These are phyloP conservation scores for Cercopithecus diana DNA, from an alignment of 2,797 vertebrate genomes.

Conservation along the genomic window DNA sequence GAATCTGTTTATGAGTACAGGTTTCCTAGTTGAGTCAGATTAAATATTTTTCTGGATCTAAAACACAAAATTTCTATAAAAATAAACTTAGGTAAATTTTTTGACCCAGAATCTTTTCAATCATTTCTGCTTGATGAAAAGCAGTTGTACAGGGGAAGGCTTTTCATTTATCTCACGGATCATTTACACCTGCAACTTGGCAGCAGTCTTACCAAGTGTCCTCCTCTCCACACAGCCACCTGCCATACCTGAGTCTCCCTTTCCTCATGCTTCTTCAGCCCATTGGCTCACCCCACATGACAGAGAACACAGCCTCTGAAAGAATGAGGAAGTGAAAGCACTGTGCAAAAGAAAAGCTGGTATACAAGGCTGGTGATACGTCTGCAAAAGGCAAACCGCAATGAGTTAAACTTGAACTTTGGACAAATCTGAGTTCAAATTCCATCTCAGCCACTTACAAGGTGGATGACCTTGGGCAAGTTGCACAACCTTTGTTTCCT, in stretches of 20 bases:
- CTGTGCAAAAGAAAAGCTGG: neutral
- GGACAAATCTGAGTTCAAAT: neutral
- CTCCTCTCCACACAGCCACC: neutral
- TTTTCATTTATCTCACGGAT: neutral
- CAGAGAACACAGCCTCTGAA: neutral
- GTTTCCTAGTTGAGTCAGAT: slow-evolving; percentile 18
- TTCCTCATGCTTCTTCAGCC: slow-evolving; percentile 9
- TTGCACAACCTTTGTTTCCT: neutral
- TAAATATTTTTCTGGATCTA: slow-evolving; percentile 35
- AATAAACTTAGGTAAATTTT: slow-evolving; percentile 36
- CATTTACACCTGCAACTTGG: neutral
- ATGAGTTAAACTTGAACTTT: neutral
- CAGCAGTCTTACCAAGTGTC: neutral
- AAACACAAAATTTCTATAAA: slow-evolving; percentile 50
- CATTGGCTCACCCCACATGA: neutral
- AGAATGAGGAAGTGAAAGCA: slow-evolving; percentile 54
- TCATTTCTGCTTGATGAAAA: neutral
- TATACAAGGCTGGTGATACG: fast-evolving
- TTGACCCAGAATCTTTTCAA: neutral
- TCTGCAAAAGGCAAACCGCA: neutral
- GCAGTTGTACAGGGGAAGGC: neutral
- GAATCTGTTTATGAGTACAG: slow-evolving; percentile 45
- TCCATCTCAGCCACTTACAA: neutral
- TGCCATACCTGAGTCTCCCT: neutral
- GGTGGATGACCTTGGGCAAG: neutral